A percentile compares a stretch with the other conserved stretches of the same genome.
Evolutionary conservation across 2,797 vertebrate species (phyloP).

Genomic region (Decapterus maruadsi): DNA sequence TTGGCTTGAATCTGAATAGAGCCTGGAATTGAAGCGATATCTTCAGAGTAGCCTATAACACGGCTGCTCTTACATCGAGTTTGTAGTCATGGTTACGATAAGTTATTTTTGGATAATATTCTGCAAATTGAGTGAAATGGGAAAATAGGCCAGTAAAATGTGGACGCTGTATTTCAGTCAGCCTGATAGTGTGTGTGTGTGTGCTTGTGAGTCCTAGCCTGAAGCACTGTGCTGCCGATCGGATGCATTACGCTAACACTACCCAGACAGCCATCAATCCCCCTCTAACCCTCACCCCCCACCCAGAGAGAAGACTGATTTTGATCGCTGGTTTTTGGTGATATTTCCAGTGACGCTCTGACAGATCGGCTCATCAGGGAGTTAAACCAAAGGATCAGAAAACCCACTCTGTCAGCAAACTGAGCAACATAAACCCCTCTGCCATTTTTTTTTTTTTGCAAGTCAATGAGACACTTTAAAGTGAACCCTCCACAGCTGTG

Average conservation of each 20-base stretch:
- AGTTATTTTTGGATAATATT: slow-evolving; percentile 8
- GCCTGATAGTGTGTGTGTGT: slow-evolving; percentile 3
- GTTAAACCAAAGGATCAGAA: neutral
- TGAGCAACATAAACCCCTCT: neutral
- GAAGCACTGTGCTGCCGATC: slow-evolving; percentile 45
- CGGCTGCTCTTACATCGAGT: neutral
- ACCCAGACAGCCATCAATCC: slow-evolving; percentile 47
- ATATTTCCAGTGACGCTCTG: slow-evolving; percentile 14
- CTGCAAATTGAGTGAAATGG: slow-evolving; percentile 35
- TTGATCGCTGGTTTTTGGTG: neutral
- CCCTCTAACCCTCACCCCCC: neutral
- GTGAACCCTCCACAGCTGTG: too few species aligned
- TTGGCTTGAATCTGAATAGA: neutral
- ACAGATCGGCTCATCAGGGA: slow-evolving; percentile 16
- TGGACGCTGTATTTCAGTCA: neutral
- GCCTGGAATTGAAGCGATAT: neutral
- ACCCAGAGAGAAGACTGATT: neutral
- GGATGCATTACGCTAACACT: slow-evolving; percentile 53
- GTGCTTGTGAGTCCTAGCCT: slow-evolving; percentile 34
- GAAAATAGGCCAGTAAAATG: slow-evolving; percentile 3
- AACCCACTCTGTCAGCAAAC: slow-evolving; percentile 22
- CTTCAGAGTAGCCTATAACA: neutral
- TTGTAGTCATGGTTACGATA: slow-evolving; percentile 36
- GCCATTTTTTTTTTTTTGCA: neutral
- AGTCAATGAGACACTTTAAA: neutral